A percentile compares a stretch with the other conserved stretches of the same genome.
Evolutionary conservation across 2,888 invertebrate species (phyloP).

Genomic region (Pecten maximus): DNA sequence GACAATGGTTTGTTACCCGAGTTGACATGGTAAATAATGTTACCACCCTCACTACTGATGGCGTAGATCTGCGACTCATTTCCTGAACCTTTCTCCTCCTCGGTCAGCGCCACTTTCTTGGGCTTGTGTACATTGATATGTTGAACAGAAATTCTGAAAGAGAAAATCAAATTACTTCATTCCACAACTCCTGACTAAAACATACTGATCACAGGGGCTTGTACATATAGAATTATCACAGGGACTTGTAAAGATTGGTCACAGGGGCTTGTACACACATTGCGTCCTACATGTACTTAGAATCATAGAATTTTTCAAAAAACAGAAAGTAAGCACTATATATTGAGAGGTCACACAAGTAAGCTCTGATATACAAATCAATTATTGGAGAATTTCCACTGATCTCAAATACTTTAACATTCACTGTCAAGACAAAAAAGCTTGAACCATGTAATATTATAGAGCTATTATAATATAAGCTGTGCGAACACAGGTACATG

Average conservation of each 20-base stretch:
- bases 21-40: constrained; percentile 85
- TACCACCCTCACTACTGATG: constrained; percentile 91
- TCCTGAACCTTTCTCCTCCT: constrained; percentile 69
- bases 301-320: too few species aligned
- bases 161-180: constrained; percentile 17
- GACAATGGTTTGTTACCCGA: constrained; percentile 61
- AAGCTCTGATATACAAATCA: too few species aligned
- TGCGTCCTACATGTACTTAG: too few species aligned
- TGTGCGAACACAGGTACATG: too few species aligned
- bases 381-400: too few species aligned
- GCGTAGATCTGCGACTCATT: constrained; percentile 88
- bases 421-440: too few species aligned
- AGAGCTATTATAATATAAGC: too few species aligned
- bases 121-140: constrained; percentile 84
- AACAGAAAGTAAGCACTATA: too few species aligned
- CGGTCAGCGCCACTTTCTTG: constrained; percentile 75
- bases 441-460: too few species aligned
- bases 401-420: too few species aligned
- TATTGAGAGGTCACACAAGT: too few species aligned
- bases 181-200: background rate
- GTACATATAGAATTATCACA: background rate
- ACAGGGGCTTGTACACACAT: background rate
- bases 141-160: constrained; percentile 80
- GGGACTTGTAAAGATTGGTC: background rate
- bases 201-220: background rate